Conservation (phyloP, 1,140 invertebrate genomes). For the Liolophura sinensis region DNA sequence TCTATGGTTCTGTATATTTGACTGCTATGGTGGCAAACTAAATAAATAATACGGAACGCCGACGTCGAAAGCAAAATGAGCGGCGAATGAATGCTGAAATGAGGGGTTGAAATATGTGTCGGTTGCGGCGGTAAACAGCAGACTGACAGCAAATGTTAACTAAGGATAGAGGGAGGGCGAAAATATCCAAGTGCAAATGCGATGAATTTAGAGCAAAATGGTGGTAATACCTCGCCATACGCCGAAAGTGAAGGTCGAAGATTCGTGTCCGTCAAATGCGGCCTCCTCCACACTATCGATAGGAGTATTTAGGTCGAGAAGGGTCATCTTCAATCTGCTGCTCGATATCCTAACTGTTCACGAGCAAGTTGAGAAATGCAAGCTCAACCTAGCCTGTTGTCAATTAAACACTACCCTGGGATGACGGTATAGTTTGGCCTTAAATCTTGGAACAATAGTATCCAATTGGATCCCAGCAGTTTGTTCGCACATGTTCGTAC, state of each 20-base stretch:
- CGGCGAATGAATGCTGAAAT: too few species aligned
- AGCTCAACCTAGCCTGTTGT: conserved; percentile 24
- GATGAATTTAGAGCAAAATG: too few species aligned
- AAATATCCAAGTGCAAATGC: too few species aligned
- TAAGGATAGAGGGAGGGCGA: too few species aligned
- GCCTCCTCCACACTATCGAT: conserved; percentile 38
- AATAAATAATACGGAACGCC: too few species aligned
- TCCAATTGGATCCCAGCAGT: conserved; percentile 31
- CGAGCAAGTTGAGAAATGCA: too few species aligned
- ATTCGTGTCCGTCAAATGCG: conserved; percentile 39
- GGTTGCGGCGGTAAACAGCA: too few species aligned
- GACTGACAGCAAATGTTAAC: too few species aligned
- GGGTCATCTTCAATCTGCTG: conserved; percentile 46
- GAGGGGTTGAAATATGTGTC: too few species aligned
- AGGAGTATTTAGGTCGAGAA: conserved; percentile 51
- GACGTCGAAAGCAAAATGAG: too few species aligned
- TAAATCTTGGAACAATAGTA: conserved; percentile 19
- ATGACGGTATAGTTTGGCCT: conserved; percentile 25
- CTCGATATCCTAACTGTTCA: conserved; percentile 1
- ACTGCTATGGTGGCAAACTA: too few species aligned
- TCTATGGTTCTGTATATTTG: too few species aligned
- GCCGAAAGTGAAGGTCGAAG: conserved; percentile 31
- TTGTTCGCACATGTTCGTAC: conserved; percentile 45
- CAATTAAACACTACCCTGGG: conserved; percentile 24
- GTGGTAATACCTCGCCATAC: conserved; percentile 42